These are phyloP conservation scores for Tetragnatha versicolor DNA, from an alignment of 1,140 invertebrate genomes.

Conservation along the genomic window DNA sequence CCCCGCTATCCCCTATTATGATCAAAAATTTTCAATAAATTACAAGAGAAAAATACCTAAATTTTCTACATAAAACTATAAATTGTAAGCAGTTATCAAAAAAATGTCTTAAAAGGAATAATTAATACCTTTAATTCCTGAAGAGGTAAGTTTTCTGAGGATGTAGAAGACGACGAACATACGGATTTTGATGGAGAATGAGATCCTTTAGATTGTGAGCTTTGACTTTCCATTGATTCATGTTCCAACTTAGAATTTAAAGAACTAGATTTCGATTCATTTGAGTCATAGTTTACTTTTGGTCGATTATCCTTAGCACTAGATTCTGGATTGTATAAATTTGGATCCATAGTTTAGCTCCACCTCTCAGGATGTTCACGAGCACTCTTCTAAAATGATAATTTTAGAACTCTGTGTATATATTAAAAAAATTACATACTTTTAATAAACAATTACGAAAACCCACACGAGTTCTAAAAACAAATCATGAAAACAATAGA, in stretches of 20 bases:
- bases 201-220: constrained; percentile 54
- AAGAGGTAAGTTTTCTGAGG: constrained; percentile 62
- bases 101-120: neutral
- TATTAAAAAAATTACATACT: too few relatives aligned
- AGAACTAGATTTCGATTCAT: constrained; percentile 82
- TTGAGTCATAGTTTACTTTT: neutral
- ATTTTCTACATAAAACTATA: too few relatives aligned
- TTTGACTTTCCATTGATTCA: constrained; percentile 72
- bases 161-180: constrained; percentile 63
- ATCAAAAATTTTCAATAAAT: too few relatives aligned
- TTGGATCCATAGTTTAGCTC: constrained; percentile 36
- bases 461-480: too few relatives aligned
- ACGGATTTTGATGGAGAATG: constrained; percentile 64
- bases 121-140: constrained; percentile 58
- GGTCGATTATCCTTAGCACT: neutral
- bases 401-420: too few relatives aligned
- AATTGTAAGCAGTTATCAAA: neutral
- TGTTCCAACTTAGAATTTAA: constrained; percentile 80
- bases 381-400: too few relatives aligned
- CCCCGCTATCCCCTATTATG: too few relatives aligned
- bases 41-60: too few relatives aligned
- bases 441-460: too few relatives aligned
- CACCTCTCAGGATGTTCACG: too few relatives aligned
- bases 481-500: too few relatives aligned
- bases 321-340: constrained; percentile 5